These are phyloP conservation scores for Epinephelus fuscoguttatus DNA, from an alignment of 2,113 vertebrate genomes.

Conservation along the genomic window DNA sequence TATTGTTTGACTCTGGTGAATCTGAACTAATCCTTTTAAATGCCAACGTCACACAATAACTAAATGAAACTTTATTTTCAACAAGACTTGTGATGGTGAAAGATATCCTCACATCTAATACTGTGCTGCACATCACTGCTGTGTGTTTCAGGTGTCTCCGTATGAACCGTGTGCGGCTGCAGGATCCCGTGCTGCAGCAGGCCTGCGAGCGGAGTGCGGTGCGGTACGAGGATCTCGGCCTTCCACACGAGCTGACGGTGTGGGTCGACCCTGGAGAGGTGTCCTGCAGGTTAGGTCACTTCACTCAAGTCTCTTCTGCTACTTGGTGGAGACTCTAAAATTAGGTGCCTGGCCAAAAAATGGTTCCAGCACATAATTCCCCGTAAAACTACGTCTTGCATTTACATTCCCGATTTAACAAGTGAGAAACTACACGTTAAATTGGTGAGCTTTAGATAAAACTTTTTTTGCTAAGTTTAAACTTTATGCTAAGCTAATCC, in stretches of 20 bases:
- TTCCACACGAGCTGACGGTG: slow-evolving; percentile 88
- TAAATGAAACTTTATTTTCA: too few relatives aligned
- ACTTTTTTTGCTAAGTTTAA: too few relatives aligned
- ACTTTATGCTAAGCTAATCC: neutral
- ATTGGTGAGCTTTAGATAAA: neutral
- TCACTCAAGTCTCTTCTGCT: too few relatives aligned
- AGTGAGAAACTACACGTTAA: neutral
- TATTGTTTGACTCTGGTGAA: too few relatives aligned
- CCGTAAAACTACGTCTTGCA: neutral
- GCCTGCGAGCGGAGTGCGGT: slow-evolving; percentile 85
- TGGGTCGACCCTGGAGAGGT: slow-evolving; percentile 93
- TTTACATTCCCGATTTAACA: neutral
- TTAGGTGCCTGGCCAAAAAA: neutral
- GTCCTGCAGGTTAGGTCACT: slow-evolving; percentile 89
- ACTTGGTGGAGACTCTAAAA: too few relatives aligned
- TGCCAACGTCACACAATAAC: too few relatives aligned
- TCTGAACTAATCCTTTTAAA: too few relatives aligned
- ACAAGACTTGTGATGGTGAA: too few relatives aligned
- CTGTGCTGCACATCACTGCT: neutral
- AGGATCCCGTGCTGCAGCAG: slow-evolving; percentile 87
- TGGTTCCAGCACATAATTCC: neutral
- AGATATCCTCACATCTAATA: neutral
- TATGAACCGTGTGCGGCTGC: slow-evolving; percentile 84
- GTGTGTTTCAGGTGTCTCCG: slow-evolving; percentile 86
- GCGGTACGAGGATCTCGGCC: slow-evolving; percentile 87